A percentile compares a stretch with the other conserved stretches of the same genome.
Conservation (phyloP, 1,140 invertebrate genomes). For the Dreissena rostriformis region DNA sequence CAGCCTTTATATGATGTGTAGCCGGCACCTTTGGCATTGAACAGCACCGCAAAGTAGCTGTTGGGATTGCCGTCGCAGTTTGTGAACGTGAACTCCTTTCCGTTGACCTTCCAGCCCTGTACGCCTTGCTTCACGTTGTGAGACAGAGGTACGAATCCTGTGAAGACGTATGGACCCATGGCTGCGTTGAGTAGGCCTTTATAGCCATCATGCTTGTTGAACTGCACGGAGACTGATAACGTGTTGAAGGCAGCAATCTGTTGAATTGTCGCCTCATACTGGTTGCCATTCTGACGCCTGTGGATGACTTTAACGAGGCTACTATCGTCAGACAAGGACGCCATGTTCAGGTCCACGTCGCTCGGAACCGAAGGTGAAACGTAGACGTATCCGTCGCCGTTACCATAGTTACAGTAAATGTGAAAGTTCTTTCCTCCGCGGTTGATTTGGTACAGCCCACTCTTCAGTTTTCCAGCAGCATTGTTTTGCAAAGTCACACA, state of each 20-base stretch:
- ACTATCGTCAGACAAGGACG: constrained; percentile 1
- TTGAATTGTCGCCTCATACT: constrained; percentile 11
- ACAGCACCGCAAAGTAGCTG: constrained; percentile 10
- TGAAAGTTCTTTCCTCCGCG: constrained; percentile 2
- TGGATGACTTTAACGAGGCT: constrained; percentile 19
- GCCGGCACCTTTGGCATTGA: constrained; percentile 3
- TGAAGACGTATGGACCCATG: constrained; percentile 35
- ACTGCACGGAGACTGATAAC: constrained; percentile 3
- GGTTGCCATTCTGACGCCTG: neutral
- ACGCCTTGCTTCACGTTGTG: neutral
- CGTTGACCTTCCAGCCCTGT: constrained; percentile 30
- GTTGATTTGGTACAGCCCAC: neutral
- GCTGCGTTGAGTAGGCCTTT: constrained; percentile 8
- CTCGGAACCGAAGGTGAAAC: neutral
- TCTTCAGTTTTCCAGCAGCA: neutral
- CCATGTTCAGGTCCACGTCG: neutral
- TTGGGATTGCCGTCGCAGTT: constrained; percentile 42
- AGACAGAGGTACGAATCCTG: constrained; percentile 4
- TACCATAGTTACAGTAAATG: constrained; percentile 26
- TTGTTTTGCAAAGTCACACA: constrained; percentile 1
- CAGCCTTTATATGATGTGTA: neutral
- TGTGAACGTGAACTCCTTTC: constrained; percentile 15
- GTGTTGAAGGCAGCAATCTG: neutral
- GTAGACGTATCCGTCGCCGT: constrained; percentile 43
- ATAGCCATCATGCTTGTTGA: constrained; percentile 11